Percentiles rank a stretch among this genome's conserved stretches.
These are phyloP conservation scores for Mythimna albipuncta DNA, from an alignment of 2,888 invertebrate species.

Conservation along the genomic window DNA sequence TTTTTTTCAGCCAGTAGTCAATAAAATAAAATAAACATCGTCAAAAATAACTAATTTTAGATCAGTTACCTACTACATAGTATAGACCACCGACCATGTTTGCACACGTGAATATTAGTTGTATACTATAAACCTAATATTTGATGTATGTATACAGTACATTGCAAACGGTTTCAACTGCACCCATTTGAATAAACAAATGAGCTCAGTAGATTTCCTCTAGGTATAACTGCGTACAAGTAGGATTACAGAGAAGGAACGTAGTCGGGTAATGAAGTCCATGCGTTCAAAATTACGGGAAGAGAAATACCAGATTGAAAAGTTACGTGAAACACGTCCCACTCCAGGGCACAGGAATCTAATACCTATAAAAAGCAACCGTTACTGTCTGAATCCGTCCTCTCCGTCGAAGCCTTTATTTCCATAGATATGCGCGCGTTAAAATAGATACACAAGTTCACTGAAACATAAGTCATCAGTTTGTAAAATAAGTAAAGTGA, in stretches of 20 bases:
- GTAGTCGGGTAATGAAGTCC: background rate
- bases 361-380: too few relatives aligned
- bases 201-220: conserved; percentile 37
- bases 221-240: too few relatives aligned
- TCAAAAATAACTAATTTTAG: conserved; percentile 24
- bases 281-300: too few relatives aligned
- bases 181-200: conserved; percentile 45
- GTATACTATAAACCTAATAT: background rate
- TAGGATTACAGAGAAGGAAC: background rate
- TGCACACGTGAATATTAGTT: conserved; percentile 22
- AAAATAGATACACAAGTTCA: too few relatives aligned
- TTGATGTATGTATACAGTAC: background rate
- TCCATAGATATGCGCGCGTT: too few relatives aligned
- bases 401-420: too few relatives aligned
- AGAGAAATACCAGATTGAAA: too few relatives aligned
- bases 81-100: background rate
- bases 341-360: too few relatives aligned
- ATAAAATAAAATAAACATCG: conserved; percentile 11
- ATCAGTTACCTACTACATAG: background rate
- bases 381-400: too few relatives aligned
- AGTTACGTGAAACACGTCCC: too few relatives aligned
- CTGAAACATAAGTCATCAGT: too few relatives aligned
- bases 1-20: conserved; percentile 1
- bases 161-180: conserved; percentile 29
- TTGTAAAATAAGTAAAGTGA: background rate